These are phyloP conservation scores for Dryobotodes eremita DNA, from an alignment of 2,888 invertebrate genomes.

Conservation along the genomic window DNA sequence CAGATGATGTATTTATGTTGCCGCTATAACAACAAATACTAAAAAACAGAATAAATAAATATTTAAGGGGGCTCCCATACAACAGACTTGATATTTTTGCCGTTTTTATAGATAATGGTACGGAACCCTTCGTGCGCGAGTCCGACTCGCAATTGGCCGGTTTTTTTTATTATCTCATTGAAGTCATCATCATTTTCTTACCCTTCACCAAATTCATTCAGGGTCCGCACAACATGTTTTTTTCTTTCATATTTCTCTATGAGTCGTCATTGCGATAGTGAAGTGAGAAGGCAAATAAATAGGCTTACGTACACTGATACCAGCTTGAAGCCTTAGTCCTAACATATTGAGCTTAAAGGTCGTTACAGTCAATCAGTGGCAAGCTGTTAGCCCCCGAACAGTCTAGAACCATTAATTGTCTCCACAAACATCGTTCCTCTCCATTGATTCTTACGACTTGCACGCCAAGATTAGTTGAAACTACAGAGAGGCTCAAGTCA, in stretches of 20 bases:
- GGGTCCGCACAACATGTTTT: background rate
- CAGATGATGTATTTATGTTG: too few relatives aligned
- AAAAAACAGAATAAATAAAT: too few relatives aligned
- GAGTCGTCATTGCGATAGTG: background rate
- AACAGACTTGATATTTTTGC: too few relatives aligned
- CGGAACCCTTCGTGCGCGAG: too few relatives aligned
- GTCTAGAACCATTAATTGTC: constrained; percentile 44
- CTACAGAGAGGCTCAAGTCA: background rate
- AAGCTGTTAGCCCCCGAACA: constrained; percentile 37
- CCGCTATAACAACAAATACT: too few relatives aligned
- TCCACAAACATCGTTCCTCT: constrained; percentile 44
- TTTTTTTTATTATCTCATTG: too few relatives aligned
- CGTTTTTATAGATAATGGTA: too few relatives aligned
- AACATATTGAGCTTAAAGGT: constrained; percentile 38
- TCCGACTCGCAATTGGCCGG: too few relatives aligned
- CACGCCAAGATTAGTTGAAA: constrained; percentile 34
- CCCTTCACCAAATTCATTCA: too few relatives aligned
- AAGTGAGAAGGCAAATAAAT: background rate
- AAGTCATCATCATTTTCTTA: too few relatives aligned
- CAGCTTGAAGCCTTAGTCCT: constrained; percentile 6
- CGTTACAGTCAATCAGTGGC: constrained; percentile 54
- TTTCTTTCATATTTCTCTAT: background rate
- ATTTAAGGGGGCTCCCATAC: too few relatives aligned
- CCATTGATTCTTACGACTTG: constrained; percentile 56
- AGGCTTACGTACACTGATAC: background rate